These are phyloP conservation scores for Cyprinus carpio DNA, from an alignment of 2,113 vertebrate genomes.

Conservation along the genomic window DNA sequence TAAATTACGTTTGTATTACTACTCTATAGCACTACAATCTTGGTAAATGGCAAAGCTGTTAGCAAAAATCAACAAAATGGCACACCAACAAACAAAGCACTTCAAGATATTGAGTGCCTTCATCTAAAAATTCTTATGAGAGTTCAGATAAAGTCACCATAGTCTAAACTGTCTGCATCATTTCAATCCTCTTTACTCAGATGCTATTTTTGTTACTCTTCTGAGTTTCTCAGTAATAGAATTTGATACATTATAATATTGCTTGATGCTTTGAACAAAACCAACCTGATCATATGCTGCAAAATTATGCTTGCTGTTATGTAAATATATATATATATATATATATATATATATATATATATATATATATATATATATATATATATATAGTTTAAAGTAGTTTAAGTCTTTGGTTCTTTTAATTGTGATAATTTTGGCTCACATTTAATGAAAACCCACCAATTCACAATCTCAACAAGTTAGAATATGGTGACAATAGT, in stretches of 20 bases:
- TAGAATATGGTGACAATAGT: too few relatives aligned
- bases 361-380: too few relatives aligned
- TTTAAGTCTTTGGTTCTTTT: too few relatives aligned
- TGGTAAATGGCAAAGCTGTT: background rate
- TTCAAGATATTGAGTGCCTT: conserved; percentile 12
- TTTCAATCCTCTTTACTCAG: background rate
- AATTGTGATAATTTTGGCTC: too few relatives aligned
- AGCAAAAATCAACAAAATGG: conserved; percentile 3
- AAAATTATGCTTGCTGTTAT: too few relatives aligned
- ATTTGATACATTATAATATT: background rate
- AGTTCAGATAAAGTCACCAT: background rate
- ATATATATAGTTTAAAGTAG: too few relatives aligned
- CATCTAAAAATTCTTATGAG: background rate
- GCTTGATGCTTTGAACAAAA: background rate
- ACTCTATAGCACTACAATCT: background rate
- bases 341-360: too few relatives aligned
- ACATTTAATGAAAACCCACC: too few relatives aligned
- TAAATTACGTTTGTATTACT: background rate
- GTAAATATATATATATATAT: too few relatives aligned
- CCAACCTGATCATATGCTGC: background rate
- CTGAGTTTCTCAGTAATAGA: background rate
- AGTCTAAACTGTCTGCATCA: background rate
- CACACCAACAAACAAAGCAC: conserved; percentile 1
- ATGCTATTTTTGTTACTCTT: background rate
- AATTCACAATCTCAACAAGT: too few relatives aligned